Evolutionary conservation across 2,888 invertebrate genomes (phyloP), one percentile per base, ranked within the genome.

Genomic region (Baccha elongata): DNA sequence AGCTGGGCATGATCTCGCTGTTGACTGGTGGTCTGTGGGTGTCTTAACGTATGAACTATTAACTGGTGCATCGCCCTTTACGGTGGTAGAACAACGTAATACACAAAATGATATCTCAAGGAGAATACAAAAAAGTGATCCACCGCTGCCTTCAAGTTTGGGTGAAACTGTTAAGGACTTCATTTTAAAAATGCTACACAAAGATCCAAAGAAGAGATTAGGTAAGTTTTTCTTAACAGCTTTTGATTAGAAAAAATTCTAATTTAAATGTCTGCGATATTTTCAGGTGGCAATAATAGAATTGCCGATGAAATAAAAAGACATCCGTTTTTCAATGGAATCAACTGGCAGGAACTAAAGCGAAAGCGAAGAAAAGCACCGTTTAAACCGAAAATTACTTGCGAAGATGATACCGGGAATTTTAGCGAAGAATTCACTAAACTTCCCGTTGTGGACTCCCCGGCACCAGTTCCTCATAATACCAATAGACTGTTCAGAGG

Each of bases 21-120:
- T 98, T 5, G 99, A 99, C 92, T 99, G 99, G 99, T 99, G 99
- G 99, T 98, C 98, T 29, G 96, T 99, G 6, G 98, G 98, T 6
- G 98, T 99, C 1, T 92, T 99, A 50, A 97, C 98, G 0, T 99
- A 98, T 92, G 99, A 99, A 91, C 93, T 99, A 46, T 92, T 99
- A 67, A 99, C 98, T 0, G 99, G 99, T 64, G 98, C 98, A 6
- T 98, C 98, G 0, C 99, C 99, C 2, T 99, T 99, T 91, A 98
- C 99, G 7, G 97, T 98, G 0, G 97, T 98, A 87, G 98, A 98
- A 21, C 97, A 97, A 89, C 95, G 94, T 89, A 98, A 98, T 91
- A 95, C 96, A 1, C 98, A 98, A 90, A 95, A 96, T 86, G 98
- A 99, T 91, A 98, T 99, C 88, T 98, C 98, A 32, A 93, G 93